These are phyloP conservation scores for Spisula solida DNA, from an alignment of 2,888 invertebrate genomes.

Conservation along the genomic window DNA sequence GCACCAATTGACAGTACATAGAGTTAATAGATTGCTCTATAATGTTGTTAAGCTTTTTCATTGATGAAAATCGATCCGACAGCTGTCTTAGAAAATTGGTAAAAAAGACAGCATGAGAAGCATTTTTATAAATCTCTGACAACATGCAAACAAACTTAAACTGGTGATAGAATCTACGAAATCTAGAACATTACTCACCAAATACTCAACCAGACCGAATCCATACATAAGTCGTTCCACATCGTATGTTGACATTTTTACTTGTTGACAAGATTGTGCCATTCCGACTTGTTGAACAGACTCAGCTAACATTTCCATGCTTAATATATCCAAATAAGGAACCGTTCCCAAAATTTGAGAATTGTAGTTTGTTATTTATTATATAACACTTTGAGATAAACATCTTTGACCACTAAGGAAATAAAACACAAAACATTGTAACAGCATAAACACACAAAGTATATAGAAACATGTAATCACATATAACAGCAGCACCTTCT, in stretches of 20 bases:
- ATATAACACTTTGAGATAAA: not conserved
- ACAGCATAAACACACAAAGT: not conserved
- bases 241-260: slow-evolving; percentile 55
- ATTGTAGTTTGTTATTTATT: not conserved
- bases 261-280: slow-evolving; percentile 29
- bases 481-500: not conserved
- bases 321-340: not conserved
- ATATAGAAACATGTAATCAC: not conserved
- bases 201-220: slow-evolving; percentile 66
- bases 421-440: not conserved
- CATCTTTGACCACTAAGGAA: slow-evolving; percentile 16
- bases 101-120: no score
- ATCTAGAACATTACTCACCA: slow-evolving; percentile 50
- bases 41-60: not conserved
- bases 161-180: not conserved
- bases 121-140: no score
- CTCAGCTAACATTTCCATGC: slow-evolving; percentile 10
- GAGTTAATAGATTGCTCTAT: no score
- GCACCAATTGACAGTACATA: no score
- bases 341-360: not conserved
- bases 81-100: no score
- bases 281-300: slow-evolving; percentile 23
- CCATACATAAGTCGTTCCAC: slow-evolving; percentile 67
- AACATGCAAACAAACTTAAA: not conserved
- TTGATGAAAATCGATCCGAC: not conserved